These are phyloP conservation scores for Pontoporia blainvillei DNA, from an alignment of 2,113 vertebrate species.

Conservation along the genomic window DNA sequence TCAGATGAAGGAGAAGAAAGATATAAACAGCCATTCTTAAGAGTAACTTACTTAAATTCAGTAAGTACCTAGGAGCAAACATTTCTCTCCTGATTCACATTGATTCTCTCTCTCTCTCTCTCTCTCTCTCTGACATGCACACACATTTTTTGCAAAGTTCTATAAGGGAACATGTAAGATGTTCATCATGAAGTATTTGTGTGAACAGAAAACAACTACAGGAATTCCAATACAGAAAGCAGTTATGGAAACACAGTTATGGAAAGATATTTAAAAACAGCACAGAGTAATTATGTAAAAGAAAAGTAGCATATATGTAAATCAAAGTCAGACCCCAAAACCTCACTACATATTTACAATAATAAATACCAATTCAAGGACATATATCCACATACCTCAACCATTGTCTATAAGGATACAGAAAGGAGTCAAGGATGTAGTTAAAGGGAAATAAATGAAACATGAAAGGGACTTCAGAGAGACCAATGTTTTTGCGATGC, in stretches of 20 bases:
- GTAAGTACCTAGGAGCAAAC: neutral
- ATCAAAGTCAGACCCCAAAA: neutral
- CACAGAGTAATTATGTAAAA: neutral
- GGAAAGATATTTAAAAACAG: neutral
- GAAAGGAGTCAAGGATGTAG: neutral
- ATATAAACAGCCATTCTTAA: neutral
- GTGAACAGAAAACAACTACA: neutral
- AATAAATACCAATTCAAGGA: neutral
- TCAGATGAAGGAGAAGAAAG: neutral
- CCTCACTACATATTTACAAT: neutral
- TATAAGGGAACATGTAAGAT: neutral
- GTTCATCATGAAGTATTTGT: neutral
- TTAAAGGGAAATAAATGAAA: neutral
- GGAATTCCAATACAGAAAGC: neutral
- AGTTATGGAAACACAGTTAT: neutral
- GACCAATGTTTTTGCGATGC: neutral
- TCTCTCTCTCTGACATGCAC: neutral
- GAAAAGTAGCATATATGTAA: neutral
- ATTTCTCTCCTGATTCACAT: neutral
- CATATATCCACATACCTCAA: neutral
- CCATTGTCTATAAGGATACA: neutral
- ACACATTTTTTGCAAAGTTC: neutral
- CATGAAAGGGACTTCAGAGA: neutral
- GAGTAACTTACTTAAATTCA: neutral
- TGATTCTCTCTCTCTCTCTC: neutral